A percentile compares a stretch with the other conserved stretches of the same genome.
Evolutionary conservation across 2,888 invertebrate genomes (phyloP).

Genomic region (Apantesis nais): DNA sequence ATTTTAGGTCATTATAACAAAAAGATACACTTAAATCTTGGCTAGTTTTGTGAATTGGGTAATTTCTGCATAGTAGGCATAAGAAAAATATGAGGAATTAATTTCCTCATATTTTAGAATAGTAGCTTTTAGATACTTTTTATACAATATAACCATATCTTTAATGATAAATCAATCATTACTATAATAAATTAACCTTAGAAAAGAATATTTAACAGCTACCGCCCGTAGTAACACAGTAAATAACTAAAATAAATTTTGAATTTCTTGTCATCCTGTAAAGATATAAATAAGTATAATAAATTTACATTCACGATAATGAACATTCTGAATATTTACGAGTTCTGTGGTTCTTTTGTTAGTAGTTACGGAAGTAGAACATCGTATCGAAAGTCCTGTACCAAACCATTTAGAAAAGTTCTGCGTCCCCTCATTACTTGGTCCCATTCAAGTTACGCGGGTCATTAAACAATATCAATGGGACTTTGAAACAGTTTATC

Average conservation of each 20-base stretch:
- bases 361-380: slow-evolving; percentile 37
- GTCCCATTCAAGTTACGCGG: slow-evolving; percentile 57
- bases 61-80: too few relatives aligned
- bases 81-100: too few relatives aligned
- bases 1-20: not conserved
- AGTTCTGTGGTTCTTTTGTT: slow-evolving; percentile 16
- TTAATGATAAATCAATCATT: too few relatives aligned
- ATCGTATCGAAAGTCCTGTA: slow-evolving; percentile 36
- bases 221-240: too few relatives aligned
- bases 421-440: slow-evolving; percentile 51
- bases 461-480: slow-evolving; percentile 63
- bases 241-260: not conserved
- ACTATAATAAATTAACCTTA: too few relatives aligned
- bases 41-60: too few relatives aligned
- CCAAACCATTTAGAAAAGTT: slow-evolving; percentile 37
- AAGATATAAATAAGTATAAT: not conserved
- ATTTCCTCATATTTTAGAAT: too few relatives aligned
- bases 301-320: not conserved
- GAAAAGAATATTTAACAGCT: too few relatives aligned
- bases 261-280: not conserved
- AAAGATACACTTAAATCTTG: too few relatives aligned
- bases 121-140: too few relatives aligned
- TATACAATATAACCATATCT: too few relatives aligned
- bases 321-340: slow-evolving; percentile 13
- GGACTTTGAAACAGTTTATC: slow-evolving; percentile 49